Base-by-base conservation (phyloP, 2,797 vertebrate species). In the Anomalospiza imberbis region DNA sequence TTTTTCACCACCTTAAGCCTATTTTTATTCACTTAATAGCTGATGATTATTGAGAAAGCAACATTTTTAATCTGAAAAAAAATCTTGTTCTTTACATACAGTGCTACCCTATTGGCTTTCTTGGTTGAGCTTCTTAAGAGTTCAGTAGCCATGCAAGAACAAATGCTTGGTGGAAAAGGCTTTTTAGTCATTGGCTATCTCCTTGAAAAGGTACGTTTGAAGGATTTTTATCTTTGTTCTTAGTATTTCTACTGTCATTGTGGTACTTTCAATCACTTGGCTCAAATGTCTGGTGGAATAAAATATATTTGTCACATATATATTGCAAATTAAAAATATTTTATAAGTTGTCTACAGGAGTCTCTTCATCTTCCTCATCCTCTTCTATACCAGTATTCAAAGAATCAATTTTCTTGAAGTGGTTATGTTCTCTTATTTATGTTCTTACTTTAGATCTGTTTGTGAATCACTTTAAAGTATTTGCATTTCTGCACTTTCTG, bases 101-200 rank as follows among this genome's bases (percentile, higher is more conserved):
- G 98, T 96, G 98, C 98, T 85, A 98, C 98, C 65, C 97, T 98
- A 54, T 95, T 98, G 97, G 98, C 98, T 83, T 98, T 98, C 97
- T 96, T 98, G 94, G 98, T 98, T 95, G 98, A 98, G 82, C 98
- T 98, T 73, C 97, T 98, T 85, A 98, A 98, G 98, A 98, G 98
- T 97, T 98, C 98, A 54, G 98, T 98, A 85, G 98, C 98, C 96
- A 98, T 98, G 98, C 98, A 98, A 96, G 98, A 98, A n/a, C 98
- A 98, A 97, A 98, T 98, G 98, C 96, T 98, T 91, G 98, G 98
- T 82, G 98, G 98, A 94, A 98, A 98, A 98, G 98, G 98, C 93
- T 98, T 98, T 94, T 96, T 98, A 95, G 98, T 98, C 78, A 98
- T 98, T 89, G 98, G 98, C 93, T 98, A 98, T 96, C 98, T 98